Evolutionary conservation across 1,140 invertebrate species (phyloP), one percentile per base, ranked within the genome.

Genomic region (Nephotettix cincticeps): DNA sequence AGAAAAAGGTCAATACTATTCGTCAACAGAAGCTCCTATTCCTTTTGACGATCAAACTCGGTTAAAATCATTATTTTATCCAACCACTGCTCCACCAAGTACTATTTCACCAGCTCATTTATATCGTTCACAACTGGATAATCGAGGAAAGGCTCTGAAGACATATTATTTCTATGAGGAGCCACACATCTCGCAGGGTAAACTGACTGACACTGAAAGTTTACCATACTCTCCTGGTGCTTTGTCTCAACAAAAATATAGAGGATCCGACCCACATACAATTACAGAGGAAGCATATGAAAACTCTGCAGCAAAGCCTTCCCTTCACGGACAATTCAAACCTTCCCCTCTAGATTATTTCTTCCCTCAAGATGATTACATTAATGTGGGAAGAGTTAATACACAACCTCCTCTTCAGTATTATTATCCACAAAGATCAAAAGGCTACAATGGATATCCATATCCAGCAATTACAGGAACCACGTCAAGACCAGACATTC

Each of bases 161-260:
- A 76, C 77, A 0, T 77, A 72, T 56, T 79, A 76, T 72, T 74
- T 80, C 71, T 78, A 81, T 72, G 75, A 79, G 75, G 76, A 80
- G 72, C 75, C 79, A 69, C 61, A 68, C 51, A 36, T 73, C 63
- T 66, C 69, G 43, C 29, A 77, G 70, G 56, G 36, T 32, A 25
- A 69, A 61, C 43, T 68, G 32, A 74, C 64, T 17, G 61, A 71
- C 47, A 27, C 61, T 1, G 58, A 70, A 29, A 47, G 25, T 56
- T 54, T 58, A 45, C 43, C 36, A 27, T 51, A 13, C 27, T 63
- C 19, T 21, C 13, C 69, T 58, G 68, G 21, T 64, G 27, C 58
- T 66, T 28, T 14, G 4, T 21, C 32, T 17, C 21, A 54, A 23
- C 68, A 56, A 69, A 28, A 36, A n/a, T 51, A 61, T 51, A 29